phyloP scores from a whole-genome alignment of 2,113 vertebrate species.

The Corythornis vintsioides region DNA sequence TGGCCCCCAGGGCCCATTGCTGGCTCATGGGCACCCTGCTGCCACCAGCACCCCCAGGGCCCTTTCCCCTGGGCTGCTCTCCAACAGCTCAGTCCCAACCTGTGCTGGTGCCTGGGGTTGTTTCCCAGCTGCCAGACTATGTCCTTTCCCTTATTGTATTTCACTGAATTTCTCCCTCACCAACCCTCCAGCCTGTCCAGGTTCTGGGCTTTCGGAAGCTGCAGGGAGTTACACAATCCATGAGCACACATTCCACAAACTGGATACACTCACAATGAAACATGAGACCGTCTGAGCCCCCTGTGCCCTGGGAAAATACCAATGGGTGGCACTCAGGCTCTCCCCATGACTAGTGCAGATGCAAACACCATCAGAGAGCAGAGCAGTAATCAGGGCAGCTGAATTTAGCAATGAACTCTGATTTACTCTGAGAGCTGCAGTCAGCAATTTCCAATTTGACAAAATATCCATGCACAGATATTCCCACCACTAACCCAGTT shows the following conservation, averaged over 20 bases:
- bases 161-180: no score
- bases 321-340: neutral
- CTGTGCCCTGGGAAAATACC: neutral
- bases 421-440: constrained; percentile 20
- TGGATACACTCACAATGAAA: neutral
- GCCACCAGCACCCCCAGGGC: no score
- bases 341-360: neutral
- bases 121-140: no score
- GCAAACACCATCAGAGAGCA: neutral
- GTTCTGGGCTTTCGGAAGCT: neutral
- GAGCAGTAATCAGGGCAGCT: constrained; percentile 16
- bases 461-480: constrained; percentile 24
- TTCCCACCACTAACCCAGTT: constrained; percentile 18
- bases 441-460: constrained; percentile 50
- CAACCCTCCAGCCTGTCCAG: no score
- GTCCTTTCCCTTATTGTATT: no score
- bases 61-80: no score
- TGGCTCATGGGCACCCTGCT: no score
- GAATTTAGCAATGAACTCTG: constrained; percentile 41
- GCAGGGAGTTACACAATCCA: neutral
- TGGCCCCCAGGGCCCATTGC: no score
- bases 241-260: neutral
- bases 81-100: no score
- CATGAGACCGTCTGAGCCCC: neutral
- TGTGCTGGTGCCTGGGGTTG: no score